These are phyloP conservation scores for Cataglyphis rosenhaueri DNA, from an alignment of 2,888 invertebrate species.

Conservation along the genomic window DNA sequence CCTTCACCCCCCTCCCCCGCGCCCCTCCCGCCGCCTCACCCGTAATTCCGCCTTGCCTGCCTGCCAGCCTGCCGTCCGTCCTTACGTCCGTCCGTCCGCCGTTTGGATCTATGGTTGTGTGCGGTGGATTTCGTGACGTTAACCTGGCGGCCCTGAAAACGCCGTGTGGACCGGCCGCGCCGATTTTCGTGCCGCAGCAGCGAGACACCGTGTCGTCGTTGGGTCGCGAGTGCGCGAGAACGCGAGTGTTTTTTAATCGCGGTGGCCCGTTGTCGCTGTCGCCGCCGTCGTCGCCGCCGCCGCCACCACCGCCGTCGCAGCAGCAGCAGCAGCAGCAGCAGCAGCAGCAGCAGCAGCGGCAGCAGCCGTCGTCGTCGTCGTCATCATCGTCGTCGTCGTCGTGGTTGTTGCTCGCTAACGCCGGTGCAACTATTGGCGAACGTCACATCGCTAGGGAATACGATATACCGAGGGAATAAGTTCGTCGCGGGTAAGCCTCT, in stretches of 20 bases:
- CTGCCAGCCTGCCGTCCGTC: constrained; percentile 80
- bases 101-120: constrained; percentile 79
- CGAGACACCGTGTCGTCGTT: constrained; percentile 59
- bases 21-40: constrained; percentile 59
- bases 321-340: neutral
- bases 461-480: constrained; percentile 52
- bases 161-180: constrained; percentile 75
- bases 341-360: no score
- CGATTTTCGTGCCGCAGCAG: constrained; percentile 72
- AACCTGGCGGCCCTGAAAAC: constrained; percentile 85
- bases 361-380: neutral
- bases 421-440: constrained; percentile 7
- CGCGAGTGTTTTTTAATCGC: constrained; percentile 74
- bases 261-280: constrained; percentile 60
- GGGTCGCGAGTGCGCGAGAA: constrained; percentile 70
- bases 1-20: constrained; percentile 22
- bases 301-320: neutral
- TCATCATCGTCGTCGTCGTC: neutral
- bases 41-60: constrained; percentile 76
- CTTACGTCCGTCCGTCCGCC: constrained; percentile 82
- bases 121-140: constrained; percentile 82
- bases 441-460: constrained; percentile 37
- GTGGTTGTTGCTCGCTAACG: constrained; percentile 15
- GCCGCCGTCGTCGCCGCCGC: constrained; percentile 15
- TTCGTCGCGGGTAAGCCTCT: constrained; percentile 56